Evolutionary conservation across 2,888 invertebrate species (phyloP).

Genomic region (Blastobasis adustella): DNA sequence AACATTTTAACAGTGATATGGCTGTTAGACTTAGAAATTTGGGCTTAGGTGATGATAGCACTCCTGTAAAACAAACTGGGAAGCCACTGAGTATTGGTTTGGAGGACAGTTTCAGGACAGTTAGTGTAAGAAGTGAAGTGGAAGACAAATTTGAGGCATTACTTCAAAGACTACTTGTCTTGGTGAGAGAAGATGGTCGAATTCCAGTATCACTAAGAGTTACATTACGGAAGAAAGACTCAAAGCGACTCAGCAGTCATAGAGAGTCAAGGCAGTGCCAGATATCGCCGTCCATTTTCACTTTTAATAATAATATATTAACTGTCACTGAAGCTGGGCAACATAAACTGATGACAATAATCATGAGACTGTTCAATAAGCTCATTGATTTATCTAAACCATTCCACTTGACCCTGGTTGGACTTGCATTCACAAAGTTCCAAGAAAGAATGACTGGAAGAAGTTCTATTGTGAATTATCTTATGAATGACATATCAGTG

Average conservation of each 20-base stretch:
- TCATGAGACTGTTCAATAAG: constrained; percentile 85
- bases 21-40: constrained; percentile 81
- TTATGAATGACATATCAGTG: constrained; percentile 85
- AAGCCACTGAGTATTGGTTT: constrained; percentile 86
- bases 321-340: constrained; percentile 71
- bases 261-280: constrained; percentile 85
- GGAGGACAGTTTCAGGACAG: constrained; percentile 85
- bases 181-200: constrained; percentile 85
- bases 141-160: constrained; percentile 82
- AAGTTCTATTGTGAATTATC: constrained; percentile 83
- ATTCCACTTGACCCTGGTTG: constrained; percentile 86
- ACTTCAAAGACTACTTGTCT: constrained; percentile 79
- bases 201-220: constrained; percentile 84
- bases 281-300: constrained; percentile 79
- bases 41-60: constrained; percentile 83
- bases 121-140: constrained; percentile 83
- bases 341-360: constrained; percentile 79
- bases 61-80: constrained; percentile 82
- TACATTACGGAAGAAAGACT: constrained; percentile 83
- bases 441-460: constrained; percentile 81
- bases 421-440: constrained; percentile 88
- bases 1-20: constrained; percentile 79
- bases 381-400: constrained; percentile 82
- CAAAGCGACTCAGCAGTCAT: constrained; percentile 78
- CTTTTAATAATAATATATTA: constrained; percentile 60